Percentiles rank a stretch among this genome's conserved stretches.
Conservation (phyloP, 2,113 vertebrate genomes). For the Platanista minor region DNA sequence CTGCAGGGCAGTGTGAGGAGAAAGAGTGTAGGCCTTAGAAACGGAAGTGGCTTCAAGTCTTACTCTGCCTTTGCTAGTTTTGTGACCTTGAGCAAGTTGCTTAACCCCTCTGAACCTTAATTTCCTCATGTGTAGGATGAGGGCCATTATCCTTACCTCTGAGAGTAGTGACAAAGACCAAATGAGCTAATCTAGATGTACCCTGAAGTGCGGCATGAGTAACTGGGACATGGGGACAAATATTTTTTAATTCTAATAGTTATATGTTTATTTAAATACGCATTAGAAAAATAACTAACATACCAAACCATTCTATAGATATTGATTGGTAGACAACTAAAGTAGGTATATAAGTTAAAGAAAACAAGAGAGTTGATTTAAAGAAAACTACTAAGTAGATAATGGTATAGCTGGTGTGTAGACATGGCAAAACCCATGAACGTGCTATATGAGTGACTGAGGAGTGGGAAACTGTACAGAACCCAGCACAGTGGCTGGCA, state of each 20-base stretch:
- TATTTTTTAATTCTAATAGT: not conserved
- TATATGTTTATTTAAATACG: not conserved
- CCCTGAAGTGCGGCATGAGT: not conserved
- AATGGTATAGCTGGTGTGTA: not conserved
- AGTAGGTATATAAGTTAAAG: not conserved
- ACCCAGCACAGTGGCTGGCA: not conserved
- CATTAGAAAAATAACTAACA: not conserved
- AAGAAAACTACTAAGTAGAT: not conserved
- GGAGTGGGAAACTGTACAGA: not conserved
- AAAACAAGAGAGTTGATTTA: not conserved
- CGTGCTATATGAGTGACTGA: not conserved
- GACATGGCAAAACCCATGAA: not conserved
- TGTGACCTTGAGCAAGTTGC: not conserved
- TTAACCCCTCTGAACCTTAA: not conserved
- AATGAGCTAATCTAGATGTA: not conserved
- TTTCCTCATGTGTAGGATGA: not conserved
- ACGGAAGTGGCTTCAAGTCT: not conserved
- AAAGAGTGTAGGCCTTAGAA: not conserved
- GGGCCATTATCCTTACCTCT: not conserved
- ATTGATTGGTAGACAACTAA: not conserved
- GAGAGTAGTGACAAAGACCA: not conserved
- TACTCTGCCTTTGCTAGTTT: not conserved
- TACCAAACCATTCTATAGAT: not conserved
- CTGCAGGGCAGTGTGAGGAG: not conserved
- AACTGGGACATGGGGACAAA: not conserved